Conservation (phyloP, 2,888 invertebrate genomes). For the Eupeodes luniger region DNA sequence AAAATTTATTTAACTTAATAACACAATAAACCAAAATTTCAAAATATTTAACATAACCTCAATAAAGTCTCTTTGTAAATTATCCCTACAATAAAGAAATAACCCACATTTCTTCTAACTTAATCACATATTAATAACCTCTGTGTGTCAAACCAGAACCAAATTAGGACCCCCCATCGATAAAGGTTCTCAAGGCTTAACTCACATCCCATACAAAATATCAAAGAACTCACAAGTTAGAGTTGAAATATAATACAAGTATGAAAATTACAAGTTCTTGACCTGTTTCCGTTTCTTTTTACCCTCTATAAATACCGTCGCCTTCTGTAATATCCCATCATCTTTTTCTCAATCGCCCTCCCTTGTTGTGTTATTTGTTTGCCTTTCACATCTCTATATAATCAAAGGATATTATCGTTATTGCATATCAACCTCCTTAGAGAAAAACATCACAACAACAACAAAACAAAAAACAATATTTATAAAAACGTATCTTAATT, state of each 20-base stretch:
- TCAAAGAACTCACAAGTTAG: slow-evolving; percentile 20
- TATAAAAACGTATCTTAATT: slow-evolving; percentile 65
- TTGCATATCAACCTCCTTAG: slow-evolving; percentile 60
- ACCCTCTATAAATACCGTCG: not conserved
- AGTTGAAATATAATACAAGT: slow-evolving; percentile 13
- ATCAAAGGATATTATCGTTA: slow-evolving; percentile 71
- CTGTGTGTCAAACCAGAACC: slow-evolving; percentile 19
- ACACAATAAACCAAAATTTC: too few species aligned
- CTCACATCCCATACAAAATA: not conserved
- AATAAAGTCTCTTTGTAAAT: not conserved
- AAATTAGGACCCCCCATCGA: not conserved
- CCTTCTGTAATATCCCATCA: not conserved
- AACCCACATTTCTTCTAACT: not conserved
- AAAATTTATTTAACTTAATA: too few species aligned
- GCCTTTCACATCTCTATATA: slow-evolving; percentile 50
- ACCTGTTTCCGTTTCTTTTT: slow-evolving; percentile 46
- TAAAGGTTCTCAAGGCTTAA: not conserved
- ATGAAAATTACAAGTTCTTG: slow-evolving; percentile 63
- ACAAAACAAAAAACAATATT: not conserved
- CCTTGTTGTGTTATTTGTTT: not conserved
- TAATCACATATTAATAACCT: slow-evolving; percentile 36
- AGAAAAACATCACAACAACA: not conserved
- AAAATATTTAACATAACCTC: not conserved
- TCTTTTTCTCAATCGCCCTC: not conserved
- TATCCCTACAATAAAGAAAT: slow-evolving; percentile 4